These are phyloP conservation scores for Drosophila insularis DNA, from an alignment of 1,140 invertebrate species.

Conservation along the genomic window DNA sequence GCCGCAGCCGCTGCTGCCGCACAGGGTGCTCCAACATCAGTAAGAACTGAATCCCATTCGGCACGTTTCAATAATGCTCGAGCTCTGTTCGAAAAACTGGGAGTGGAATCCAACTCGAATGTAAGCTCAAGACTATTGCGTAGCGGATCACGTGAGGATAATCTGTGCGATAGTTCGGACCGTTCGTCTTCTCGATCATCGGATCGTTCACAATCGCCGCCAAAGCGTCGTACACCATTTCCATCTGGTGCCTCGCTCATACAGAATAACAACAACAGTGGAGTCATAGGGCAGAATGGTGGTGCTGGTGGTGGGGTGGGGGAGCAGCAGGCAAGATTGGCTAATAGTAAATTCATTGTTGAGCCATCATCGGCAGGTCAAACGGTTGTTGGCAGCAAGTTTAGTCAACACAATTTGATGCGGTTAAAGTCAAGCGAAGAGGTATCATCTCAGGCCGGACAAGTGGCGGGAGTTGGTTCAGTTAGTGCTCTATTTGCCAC, in stretches of 20 bases:
- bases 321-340: constrained; percentile 41
- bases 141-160: constrained; percentile 80
- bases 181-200: constrained; percentile 77
- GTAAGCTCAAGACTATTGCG: constrained; percentile 69
- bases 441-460: constrained; percentile 23
- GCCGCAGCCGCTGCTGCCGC: constrained; percentile 49
- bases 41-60: constrained; percentile 93
- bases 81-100: constrained; percentile 95
- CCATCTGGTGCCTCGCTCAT: constrained; percentile 69
- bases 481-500: constrained; percentile 62
- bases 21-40: constrained; percentile 84
- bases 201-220: constrained; percentile 79
- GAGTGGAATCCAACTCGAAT: constrained; percentile 87
- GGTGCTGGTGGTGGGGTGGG: constrained; percentile 8
- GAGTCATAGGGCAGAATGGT: constrained; percentile 18
- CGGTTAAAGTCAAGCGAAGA: constrained; percentile 82
- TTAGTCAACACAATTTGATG: constrained; percentile 67
- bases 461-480: constrained; percentile 40
- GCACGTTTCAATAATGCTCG: constrained; percentile 95
- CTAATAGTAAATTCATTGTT: constrained; percentile 72
- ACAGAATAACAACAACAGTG: constrained; percentile 64
- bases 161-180: constrained; percentile 73
- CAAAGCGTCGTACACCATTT: constrained; percentile 75
- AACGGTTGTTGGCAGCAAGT: not conserved
- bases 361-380: constrained; percentile 40